These are phyloP conservation scores for Cuniculus paca DNA, from an alignment of 2,797 vertebrate genomes.

Conservation along the genomic window DNA sequence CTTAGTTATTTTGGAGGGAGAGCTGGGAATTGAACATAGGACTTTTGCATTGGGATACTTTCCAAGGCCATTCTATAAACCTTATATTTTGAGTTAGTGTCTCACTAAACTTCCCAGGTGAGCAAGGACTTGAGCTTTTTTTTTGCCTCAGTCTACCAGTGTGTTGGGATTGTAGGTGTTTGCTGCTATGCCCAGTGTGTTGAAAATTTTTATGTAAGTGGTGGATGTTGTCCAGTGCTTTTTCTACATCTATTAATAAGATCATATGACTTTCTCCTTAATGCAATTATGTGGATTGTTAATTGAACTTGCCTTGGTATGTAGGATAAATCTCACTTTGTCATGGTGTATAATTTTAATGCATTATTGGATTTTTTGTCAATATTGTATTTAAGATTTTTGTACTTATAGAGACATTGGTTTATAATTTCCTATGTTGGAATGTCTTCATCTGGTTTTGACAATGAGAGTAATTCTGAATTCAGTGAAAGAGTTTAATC, in stretches of 20 bases:
- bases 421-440: background rate
- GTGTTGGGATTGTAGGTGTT: background rate
- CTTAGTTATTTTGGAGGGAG: background rate
- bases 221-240: background rate
- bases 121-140: background rate
- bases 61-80: background rate
- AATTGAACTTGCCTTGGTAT: background rate
- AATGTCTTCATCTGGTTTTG: conserved; percentile 17
- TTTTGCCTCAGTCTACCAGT: background rate
- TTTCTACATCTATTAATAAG: background rate
- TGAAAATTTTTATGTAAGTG: background rate
- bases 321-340: background rate
- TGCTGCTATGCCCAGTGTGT: background rate
- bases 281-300: background rate
- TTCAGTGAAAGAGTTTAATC: background rate
- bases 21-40: background rate
- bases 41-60: background rate
- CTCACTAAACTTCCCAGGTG: background rate
- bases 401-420: background rate
- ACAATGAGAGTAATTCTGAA: background rate
- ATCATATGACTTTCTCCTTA: background rate
- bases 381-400: background rate
- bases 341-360: background rate
- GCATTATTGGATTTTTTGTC: background rate
- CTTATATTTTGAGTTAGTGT: background rate